phyloP scores from a whole-genome alignment of 2,888 invertebrate genomes.

The Tuberolachnus salignus region DNA sequence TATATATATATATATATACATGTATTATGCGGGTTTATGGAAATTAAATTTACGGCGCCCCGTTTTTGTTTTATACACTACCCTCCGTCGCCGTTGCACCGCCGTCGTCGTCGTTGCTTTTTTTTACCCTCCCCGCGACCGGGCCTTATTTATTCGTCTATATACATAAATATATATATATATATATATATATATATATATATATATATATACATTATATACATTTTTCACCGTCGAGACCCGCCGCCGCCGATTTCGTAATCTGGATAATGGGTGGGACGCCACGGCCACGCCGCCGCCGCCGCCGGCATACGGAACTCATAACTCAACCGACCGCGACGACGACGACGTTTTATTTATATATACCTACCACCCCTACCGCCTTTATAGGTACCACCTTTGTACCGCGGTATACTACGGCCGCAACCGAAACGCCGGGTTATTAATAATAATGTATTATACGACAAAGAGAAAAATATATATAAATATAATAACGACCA shows the following conservation, averaged over 20 bases:
- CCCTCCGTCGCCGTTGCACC: not conserved
- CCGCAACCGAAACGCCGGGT: not conserved
- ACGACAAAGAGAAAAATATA: too few relatives aligned
- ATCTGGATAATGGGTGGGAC: constrained; percentile 45
- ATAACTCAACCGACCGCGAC: constrained; percentile 41
- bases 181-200: too few relatives aligned
- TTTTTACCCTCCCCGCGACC: not conserved
- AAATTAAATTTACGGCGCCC: constrained; percentile 53
- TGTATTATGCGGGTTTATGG: constrained; percentile 52
- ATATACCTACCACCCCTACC: not conserved
- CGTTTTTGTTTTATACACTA: constrained; percentile 24
- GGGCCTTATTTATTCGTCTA: not conserved
- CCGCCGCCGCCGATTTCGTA: constrained; percentile 26
- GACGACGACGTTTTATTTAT: constrained; percentile 9
- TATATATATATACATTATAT: too few relatives aligned
- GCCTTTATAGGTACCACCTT: not conserved
- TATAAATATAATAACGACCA: too few relatives aligned
- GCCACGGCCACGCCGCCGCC: constrained; percentile 13
- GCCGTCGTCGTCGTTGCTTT: not conserved
- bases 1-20: constrained; percentile 14
- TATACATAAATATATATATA: too few relatives aligned
- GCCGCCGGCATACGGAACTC: constrained; percentile 28
- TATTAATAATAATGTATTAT: not conserved
- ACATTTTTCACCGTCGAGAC: not conserved
- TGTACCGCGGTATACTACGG: not conserved